phyloP scores from a whole-genome alignment of 2,797 vertebrate genomes.

The Galago senegalensis region DNA sequence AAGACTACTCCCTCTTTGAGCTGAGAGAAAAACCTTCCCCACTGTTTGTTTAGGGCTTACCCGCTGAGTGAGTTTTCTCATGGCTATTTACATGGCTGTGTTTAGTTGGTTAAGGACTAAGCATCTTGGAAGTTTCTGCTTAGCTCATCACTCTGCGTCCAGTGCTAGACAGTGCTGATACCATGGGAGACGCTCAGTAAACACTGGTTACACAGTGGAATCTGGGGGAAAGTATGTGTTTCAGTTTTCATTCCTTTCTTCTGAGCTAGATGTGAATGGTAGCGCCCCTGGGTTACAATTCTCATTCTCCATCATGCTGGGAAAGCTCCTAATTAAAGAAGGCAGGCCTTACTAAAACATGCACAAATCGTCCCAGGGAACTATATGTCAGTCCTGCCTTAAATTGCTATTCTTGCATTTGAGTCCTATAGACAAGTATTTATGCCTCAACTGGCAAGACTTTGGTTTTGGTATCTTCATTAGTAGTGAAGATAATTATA shows the following conservation, averaged over 20 bases:
- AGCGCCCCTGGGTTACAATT: neutral
- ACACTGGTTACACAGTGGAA: neutral
- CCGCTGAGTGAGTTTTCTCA: neutral
- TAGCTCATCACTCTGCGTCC: neutral
- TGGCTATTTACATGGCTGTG: neutral
- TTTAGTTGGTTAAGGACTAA: neutral
- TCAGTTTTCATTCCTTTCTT: neutral
- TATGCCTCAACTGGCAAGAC: neutral
- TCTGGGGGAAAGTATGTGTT: neutral
- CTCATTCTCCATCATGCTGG: neutral
- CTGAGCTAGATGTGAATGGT: neutral
- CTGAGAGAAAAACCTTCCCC: neutral
- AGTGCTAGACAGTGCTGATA: neutral
- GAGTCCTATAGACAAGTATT: conserved; percentile 2
- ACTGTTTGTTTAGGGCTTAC: neutral
- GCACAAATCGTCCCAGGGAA: neutral
- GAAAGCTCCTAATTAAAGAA: conserved; percentile 3
- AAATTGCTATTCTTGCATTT: conserved; percentile 19
- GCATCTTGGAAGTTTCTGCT: neutral
- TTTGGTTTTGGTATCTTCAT: neutral
- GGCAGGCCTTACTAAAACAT: neutral
- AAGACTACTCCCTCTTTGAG: neutral
- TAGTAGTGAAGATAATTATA: conserved; percentile 51
- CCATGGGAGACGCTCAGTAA: neutral
- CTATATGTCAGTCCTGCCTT: neutral